Evolutionary conservation across 1,140 invertebrate species (phyloP).

Genomic region (Eurosta solidaginis): DNA sequence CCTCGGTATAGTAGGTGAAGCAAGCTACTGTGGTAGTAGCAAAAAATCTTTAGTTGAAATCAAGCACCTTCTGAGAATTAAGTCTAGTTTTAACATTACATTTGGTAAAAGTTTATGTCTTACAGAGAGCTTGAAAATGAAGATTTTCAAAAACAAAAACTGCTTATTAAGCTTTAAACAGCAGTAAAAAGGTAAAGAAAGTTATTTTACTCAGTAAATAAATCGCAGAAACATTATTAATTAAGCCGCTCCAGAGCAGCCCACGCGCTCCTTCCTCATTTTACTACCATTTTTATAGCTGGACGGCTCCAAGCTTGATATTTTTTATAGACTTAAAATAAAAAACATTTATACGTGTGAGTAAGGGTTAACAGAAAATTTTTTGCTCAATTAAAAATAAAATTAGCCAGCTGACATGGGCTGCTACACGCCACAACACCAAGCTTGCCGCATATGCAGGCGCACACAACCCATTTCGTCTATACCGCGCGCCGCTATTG

Average conservation of each 20-base stretch:
- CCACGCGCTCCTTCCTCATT: neutral
- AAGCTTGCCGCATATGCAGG: neutral
- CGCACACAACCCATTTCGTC: neutral
- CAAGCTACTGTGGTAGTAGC: too few species aligned
- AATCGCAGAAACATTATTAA: neutral
- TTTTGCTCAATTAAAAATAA: constrained; percentile 12
- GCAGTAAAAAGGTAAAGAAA: neutral
- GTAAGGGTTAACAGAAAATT: neutral
- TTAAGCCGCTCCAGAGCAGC: constrained; percentile 15
- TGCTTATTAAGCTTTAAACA: too few species aligned
- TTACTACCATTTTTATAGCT: neutral
- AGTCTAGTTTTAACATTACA: too few species aligned
- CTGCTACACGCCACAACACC: neutral
- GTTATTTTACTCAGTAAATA: neutral
- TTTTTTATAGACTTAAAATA: too few species aligned
- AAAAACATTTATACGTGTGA: neutral
- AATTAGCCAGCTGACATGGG: neutral
- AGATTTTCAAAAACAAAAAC: too few species aligned
- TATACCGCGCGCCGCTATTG: neutral
- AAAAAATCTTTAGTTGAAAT: too few species aligned
- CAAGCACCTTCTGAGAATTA: too few species aligned
- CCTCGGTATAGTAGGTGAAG: too few species aligned
- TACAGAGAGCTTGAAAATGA: too few species aligned
- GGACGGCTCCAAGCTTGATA: too few species aligned
- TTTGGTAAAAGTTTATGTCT: too few species aligned